These are phyloP conservation scores for Oikopleura vanhoeffeni DNA, from an alignment of 23 tunicate species.

Conservation along the genomic window DNA sequence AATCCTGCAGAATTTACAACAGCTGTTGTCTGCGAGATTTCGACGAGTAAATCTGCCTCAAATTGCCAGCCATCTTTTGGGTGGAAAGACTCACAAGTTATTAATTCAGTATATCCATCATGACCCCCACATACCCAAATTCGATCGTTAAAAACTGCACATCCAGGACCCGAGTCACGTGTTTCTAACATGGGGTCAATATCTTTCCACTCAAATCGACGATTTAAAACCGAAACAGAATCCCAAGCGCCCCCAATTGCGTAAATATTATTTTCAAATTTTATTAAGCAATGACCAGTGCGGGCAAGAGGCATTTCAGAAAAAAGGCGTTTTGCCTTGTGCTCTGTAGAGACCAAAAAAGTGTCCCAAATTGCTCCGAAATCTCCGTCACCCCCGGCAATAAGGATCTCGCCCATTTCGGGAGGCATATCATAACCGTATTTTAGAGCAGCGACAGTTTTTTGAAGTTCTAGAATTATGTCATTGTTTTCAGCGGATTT, in stretches of 20 bases:
- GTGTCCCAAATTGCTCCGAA: not conserved
- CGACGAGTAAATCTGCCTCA: not conserved
- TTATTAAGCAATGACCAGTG: not conserved
- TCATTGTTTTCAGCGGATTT: not conserved
- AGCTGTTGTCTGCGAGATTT: not conserved
- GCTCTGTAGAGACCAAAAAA: not conserved
- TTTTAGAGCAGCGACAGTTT: not conserved
- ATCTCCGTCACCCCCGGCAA: not conserved
- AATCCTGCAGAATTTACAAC: not conserved
- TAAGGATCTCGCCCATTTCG: not conserved
- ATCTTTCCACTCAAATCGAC: not conserved
- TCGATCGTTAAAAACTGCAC: not conserved
- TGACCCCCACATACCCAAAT: constrained; percentile 13
- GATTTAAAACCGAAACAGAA: not conserved
- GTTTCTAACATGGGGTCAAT: constrained; percentile 3
- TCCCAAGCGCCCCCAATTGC: constrained; percentile 8
- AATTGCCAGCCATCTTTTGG: not conserved
- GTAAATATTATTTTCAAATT: not conserved
- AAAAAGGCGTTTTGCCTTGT: not conserved
- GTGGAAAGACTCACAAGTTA: not conserved
- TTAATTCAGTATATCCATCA: not conserved
- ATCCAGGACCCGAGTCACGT: not conserved
- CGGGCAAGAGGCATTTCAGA: not conserved
- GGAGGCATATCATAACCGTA: not conserved
- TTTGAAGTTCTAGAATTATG: not conserved